These are phyloP conservation scores for Stratiomys singularior DNA, from an alignment of 2,888 invertebrate genomes.

Conservation along the genomic window DNA sequence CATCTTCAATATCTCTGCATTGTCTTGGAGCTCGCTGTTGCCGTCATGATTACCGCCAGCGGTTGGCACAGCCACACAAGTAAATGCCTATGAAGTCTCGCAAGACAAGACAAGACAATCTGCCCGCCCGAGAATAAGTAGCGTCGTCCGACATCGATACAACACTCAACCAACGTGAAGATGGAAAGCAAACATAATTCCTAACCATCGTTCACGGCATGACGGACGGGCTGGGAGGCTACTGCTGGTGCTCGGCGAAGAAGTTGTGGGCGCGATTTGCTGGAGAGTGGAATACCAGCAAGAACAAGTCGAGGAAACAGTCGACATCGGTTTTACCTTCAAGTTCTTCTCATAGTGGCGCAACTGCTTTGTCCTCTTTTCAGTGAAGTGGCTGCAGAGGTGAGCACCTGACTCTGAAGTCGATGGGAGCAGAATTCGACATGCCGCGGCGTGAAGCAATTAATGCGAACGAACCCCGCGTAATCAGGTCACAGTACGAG, in stretches of 20 bases:
- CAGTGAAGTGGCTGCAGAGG: not conserved
- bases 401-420: slow-evolving; percentile 27
- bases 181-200: slow-evolving; percentile 9
- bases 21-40: not conserved
- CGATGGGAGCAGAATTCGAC: not conserved
- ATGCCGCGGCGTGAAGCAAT: not conserved
- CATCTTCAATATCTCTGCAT: not conserved
- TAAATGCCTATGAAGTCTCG: not conserved
- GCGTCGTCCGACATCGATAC: slow-evolving; percentile 19
- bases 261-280: slow-evolving; percentile 18
- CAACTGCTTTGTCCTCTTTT: not conserved
- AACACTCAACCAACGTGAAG: not conserved
- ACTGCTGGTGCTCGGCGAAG: not conserved
- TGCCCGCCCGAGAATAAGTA: not conserved
- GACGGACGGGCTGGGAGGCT: not conserved
- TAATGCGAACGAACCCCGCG: not conserved
- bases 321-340: too few relatives aligned
- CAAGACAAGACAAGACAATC: not conserved
- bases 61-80: not conserved
- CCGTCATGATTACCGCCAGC: not conserved
- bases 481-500: slow-evolving; percentile 31
- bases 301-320: not conserved
- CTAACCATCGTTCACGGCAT: not conserved
- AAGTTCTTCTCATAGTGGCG: not conserved
- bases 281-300: not conserved